phyloP scores from a whole-genome alignment of 2,113 vertebrate species.

The Athene noctua region DNA sequence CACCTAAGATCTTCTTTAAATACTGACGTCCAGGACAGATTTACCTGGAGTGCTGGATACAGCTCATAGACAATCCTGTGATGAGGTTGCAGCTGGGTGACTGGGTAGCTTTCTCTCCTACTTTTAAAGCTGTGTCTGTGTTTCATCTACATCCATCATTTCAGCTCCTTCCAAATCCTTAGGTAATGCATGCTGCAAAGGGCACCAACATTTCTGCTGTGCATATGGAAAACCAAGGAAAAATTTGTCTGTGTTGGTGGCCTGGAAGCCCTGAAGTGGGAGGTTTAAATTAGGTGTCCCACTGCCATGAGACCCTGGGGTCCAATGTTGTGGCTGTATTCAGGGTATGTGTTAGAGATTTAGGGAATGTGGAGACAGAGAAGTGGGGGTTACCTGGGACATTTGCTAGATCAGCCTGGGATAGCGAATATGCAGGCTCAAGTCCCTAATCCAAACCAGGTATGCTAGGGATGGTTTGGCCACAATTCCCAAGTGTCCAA shows the following conservation, averaged over 20 bases:
- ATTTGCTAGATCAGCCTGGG: background rate
- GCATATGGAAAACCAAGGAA: background rate
- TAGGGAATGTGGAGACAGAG: background rate
- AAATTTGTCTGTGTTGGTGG: background rate
- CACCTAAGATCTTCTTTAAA: conserved; percentile 56
- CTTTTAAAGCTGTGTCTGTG: background rate
- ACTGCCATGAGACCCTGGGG: background rate
- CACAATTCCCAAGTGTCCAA: background rate
- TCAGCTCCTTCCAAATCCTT: background rate
- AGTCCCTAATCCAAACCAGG: background rate
- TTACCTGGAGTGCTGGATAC: background rate
- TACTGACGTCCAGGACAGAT: conserved; percentile 26
- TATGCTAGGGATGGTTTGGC: background rate
- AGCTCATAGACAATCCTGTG: background rate
- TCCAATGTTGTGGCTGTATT: background rate
- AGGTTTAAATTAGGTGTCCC: background rate
- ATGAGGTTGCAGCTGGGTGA: background rate
- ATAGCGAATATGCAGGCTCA: background rate
- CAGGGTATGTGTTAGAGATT: background rate
- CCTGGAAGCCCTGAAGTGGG: background rate
- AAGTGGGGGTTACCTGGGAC: background rate
- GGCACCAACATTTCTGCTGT: background rate
- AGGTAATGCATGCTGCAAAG: background rate
- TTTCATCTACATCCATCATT: background rate
- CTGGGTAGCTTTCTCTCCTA: background rate